These are phyloP conservation scores for Porites lutea DNA, from an alignment of 64 coral and sea anemone species.

Conservation along the genomic window DNA sequence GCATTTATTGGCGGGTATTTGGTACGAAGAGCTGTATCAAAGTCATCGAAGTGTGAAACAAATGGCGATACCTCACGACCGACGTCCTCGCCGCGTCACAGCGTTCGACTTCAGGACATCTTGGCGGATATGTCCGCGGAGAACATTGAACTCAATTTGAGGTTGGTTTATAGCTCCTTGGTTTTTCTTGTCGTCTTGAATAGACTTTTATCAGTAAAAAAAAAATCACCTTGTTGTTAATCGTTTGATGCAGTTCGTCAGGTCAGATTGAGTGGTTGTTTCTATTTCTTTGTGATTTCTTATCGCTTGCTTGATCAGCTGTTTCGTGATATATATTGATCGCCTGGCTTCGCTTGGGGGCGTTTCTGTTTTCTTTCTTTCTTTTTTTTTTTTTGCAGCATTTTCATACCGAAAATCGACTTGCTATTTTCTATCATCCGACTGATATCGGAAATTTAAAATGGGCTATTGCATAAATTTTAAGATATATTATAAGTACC, in stretches of 20 bases:
- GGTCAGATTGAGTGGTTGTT: no score
- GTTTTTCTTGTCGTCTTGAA: neutral
- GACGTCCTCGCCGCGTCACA: neutral
- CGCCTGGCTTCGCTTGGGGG: no score
- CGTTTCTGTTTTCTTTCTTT: no score
- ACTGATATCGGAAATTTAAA: no score
- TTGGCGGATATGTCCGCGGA: constrained; percentile 69
- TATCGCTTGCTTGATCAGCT: neutral
- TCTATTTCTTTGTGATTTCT: neutral
- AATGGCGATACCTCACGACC: constrained; percentile 4
- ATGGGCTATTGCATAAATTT: no score
- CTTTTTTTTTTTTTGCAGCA: no score
- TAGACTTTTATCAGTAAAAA: neutral
- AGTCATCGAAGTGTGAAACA: constrained; percentile 38
- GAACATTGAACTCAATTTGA: constrained; percentile 75
- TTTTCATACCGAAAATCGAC: no score
- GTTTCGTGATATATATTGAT: no score
- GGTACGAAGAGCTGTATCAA: constrained; percentile 68
- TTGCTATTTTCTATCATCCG: no score
- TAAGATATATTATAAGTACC: no score
- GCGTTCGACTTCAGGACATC: constrained; percentile 62
- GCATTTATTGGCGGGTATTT: constrained; percentile 89
- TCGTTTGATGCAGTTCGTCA: no score
- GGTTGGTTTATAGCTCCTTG: constrained; percentile 45
- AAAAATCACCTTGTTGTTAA: no score